phyloP scores from a whole-genome alignment of 1,140 invertebrate species.

The Bicyclus anynana region DNA sequence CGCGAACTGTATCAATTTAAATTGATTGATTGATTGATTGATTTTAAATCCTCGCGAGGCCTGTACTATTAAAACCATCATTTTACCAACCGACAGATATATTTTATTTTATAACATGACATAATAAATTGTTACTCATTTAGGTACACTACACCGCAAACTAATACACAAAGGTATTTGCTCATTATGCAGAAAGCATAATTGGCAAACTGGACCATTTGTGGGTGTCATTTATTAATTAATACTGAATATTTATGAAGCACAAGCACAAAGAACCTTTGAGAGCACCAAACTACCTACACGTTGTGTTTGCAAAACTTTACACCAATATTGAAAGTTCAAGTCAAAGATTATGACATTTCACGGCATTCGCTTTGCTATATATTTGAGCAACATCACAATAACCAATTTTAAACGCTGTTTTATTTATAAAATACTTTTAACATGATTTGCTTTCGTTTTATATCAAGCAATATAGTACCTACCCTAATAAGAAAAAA shows the following conservation, averaged over 20 bases:
- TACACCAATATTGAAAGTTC: not conserved
- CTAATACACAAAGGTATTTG: slow-evolving; percentile 57
- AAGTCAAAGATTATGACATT: not conserved
- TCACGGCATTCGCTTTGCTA: not conserved
- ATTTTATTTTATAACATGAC: slow-evolving; percentile 8
- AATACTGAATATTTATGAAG: slow-evolving; percentile 24
- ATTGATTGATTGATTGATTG: too few relatives aligned
- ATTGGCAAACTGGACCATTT: slow-evolving; percentile 63
- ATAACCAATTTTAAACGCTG: not conserved
- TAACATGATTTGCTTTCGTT: not conserved
- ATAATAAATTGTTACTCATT: slow-evolving; percentile 3
- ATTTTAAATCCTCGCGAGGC: too few relatives aligned
- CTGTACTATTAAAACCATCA: not conserved
- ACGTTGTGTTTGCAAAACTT: slow-evolving; percentile 1
- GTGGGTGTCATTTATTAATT: slow-evolving; percentile 73
- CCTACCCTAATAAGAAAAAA: too few relatives aligned
- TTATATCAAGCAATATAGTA: too few relatives aligned
- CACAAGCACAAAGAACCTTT: slow-evolving; percentile 29
- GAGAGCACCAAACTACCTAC: slow-evolving; percentile 9
- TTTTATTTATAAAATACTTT: not conserved
- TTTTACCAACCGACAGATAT: slow-evolving; percentile 20
- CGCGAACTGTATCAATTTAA: too few relatives aligned
- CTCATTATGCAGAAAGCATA: slow-evolving; percentile 75
- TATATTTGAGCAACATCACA: not conserved
- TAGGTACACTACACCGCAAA: slow-evolving; percentile 40